These are phyloP conservation scores for Enteromius radiatus DNA, from an alignment of 2,797 vertebrate species.

Conservation along the genomic window DNA sequence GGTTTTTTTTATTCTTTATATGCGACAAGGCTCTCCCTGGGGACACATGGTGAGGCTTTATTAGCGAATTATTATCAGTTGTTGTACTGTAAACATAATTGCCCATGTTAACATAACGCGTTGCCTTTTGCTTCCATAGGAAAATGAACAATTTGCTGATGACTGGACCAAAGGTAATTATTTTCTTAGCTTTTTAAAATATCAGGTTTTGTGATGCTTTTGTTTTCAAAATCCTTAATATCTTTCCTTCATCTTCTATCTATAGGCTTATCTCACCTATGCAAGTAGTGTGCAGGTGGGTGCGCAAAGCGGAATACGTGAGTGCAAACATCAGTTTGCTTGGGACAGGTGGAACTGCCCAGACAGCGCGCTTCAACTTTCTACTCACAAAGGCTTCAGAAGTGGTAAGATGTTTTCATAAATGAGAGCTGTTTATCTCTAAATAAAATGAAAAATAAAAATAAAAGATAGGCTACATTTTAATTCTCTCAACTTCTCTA, in stretches of 20 bases:
- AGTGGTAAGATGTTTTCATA: constrained; percentile 75
- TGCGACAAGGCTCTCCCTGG: constrained; percentile 58
- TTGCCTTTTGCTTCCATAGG: constrained; percentile 74
- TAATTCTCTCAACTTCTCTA: constrained; percentile 61
- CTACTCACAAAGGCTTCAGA: constrained; percentile 84
- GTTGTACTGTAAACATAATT: background rate
- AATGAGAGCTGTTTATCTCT: constrained; percentile 27
- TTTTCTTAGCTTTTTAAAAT: background rate
- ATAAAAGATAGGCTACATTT: background rate
- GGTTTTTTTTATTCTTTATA: constrained; percentile 64
- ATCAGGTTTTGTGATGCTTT: background rate
- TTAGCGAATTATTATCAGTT: background rate
- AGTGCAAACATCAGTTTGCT: constrained; percentile 95
- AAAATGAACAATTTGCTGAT: constrained; percentile 93
- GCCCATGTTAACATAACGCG: background rate
- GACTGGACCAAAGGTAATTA: constrained; percentile 93
- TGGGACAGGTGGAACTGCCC: constrained; percentile 98
- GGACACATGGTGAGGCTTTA: constrained; percentile 75
- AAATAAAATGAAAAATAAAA: no score
- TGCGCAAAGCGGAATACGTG: constrained; percentile 90
- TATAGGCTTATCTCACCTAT: constrained; percentile 90
- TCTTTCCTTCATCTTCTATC: background rate
- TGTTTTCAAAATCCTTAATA: background rate
- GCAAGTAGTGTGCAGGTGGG: constrained; percentile 90
- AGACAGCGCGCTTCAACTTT: constrained; percentile 85